Base-by-base conservation (phyloP, 2,888 invertebrate genomes). In the Erebia palarica region DNA sequence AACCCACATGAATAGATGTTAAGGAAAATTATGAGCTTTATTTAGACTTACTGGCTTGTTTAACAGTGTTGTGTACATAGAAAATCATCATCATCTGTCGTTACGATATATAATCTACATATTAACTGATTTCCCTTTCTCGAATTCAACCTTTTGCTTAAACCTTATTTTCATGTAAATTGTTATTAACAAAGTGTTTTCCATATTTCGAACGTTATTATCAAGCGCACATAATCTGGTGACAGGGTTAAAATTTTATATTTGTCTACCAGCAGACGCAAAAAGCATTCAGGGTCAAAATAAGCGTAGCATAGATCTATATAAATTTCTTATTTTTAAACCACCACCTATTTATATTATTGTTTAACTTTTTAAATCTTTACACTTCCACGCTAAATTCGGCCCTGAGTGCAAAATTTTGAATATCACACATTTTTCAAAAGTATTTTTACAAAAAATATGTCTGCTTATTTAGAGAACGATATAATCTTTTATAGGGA, bases 21-120 rank as follows among this genome's bases (percentile, higher is more conserved):
- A 92, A 92, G 92, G 90, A 89, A 92, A 91, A 91, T 77, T 86
- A 92, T 91, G 92, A 93, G 92, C 92, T 93, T 93, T 86, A 82
- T 92, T 91, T 91, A 92, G 92, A 90, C 81, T 91, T 83, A 92
- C 89, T 88, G 90, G 92, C 92, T 92, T 92, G 82, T 88, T 87
- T 90, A 86, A 86, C 86, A 84, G 86, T 88, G 88, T 88, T 88
- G 86, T 89, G 87, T 88, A 87, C 80, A 80, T 86, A 85, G 85
- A 89, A 49, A 59, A 49, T 42, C 55, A 79, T 81, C 76, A 75
- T 78, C 81, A 80, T 82, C 78, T 75, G 82, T 81, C 82, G 77
- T 80, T 76, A 77, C 76, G 76, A 76, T 77, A 81, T 80, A 78
- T 78, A 79, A 36, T 36, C 81, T 82, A 63, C 78, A 77, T 71